Percentiles rank a stretch among this genome's conserved stretches.
Evolutionary conservation across 2,113 vertebrate species (phyloP).

Genomic region (Muntiacus reevesi): DNA sequence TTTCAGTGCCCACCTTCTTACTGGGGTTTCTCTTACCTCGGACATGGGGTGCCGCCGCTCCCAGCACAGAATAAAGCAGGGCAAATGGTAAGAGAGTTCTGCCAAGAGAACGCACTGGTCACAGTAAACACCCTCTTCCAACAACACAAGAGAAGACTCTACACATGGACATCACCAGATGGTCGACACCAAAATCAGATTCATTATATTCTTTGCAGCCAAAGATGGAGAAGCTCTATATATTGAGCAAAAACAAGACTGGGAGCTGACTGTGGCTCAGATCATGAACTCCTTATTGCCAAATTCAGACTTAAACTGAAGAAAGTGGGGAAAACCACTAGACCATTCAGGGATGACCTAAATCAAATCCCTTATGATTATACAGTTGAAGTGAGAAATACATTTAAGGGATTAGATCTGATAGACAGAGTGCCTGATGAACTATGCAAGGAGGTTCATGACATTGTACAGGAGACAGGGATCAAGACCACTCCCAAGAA

Average conservation of each 20-base stretch:
- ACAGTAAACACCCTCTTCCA: background rate
- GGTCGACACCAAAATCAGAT: background rate
- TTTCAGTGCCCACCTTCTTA: background rate
- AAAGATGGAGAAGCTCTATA: background rate
- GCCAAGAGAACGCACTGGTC: background rate
- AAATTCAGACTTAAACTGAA: background rate
- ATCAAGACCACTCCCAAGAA: background rate
- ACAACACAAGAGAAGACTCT: background rate
- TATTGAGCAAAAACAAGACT: background rate
- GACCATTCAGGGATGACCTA: background rate
- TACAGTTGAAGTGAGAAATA: background rate
- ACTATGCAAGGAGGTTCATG: background rate
- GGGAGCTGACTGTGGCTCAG: background rate
- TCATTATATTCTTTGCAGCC: background rate
- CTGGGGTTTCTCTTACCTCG: background rate
- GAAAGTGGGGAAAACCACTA: background rate
- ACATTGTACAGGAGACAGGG: background rate
- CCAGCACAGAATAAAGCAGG: background rate
- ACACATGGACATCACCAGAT: background rate
- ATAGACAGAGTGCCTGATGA: background rate
- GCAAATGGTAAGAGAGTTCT: background rate
- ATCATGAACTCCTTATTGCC: background rate
- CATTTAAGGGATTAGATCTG: background rate
- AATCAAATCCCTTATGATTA: background rate
- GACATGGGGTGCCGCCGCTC: accelerated